These are phyloP conservation scores for Muscicapa striata DNA, from an alignment of 2,797 vertebrate species.

Conservation along the genomic window DNA sequence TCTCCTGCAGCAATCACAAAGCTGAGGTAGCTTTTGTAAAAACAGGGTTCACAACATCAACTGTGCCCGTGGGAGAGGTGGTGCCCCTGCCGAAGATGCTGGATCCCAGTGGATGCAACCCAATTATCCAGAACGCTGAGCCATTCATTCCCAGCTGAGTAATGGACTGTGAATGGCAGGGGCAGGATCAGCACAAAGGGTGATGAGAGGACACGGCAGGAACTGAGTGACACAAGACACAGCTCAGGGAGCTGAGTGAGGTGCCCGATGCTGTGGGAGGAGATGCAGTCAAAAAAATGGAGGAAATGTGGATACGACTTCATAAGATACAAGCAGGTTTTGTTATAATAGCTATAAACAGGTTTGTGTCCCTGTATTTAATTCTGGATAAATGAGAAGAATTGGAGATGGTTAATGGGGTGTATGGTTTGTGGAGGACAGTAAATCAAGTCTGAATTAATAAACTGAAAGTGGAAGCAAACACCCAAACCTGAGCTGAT, in stretches of 20 bases:
- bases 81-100: background rate
- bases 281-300: background rate
- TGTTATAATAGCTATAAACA: background rate
- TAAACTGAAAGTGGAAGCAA: background rate
- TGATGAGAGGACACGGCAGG: background rate
- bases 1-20: rapidly evolving
- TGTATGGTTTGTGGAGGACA: background rate
- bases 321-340: background rate
- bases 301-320: background rate
- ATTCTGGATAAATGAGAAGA: background rate
- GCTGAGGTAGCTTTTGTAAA: background rate
- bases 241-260: background rate
- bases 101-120: background rate
- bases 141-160: background rate
- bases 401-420: background rate
- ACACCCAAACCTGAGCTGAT: background rate
- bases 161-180: background rate
- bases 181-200: background rate
- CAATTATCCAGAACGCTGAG: background rate
- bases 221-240: background rate
- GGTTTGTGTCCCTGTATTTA: background rate
- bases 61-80: background rate
- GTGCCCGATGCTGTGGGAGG: background rate
- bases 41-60: background rate
- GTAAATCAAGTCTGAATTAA: background rate